A percentile compares a stretch with the other conserved stretches of the same genome.
Evolutionary conservation across 2,888 invertebrate genomes (phyloP).

Genomic region (Malthinus seriepunctatus): DNA sequence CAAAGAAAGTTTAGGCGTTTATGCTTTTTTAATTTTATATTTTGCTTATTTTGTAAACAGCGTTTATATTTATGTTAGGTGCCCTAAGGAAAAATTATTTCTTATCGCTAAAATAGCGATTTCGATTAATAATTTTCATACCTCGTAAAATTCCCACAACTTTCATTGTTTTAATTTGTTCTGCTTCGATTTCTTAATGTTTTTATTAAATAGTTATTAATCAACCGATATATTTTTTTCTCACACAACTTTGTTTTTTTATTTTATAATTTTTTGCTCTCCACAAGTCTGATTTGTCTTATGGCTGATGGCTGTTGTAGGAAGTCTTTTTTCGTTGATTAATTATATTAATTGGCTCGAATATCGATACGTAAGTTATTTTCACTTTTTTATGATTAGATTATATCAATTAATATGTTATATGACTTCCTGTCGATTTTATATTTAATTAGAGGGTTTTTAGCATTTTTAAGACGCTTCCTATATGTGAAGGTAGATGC

Average conservation of each 20-base stretch:
- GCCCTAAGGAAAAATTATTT: too few relatives aligned
- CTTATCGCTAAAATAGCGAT: too few relatives aligned
- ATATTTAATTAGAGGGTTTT: too few relatives aligned
- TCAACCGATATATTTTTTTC: neutral
- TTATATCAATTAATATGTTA: neutral
- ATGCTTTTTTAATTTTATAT: neutral
- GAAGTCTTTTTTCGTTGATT: neutral
- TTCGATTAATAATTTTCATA: neutral
- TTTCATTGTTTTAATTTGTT: conserved; percentile 5
- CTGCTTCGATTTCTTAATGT: conserved; percentile 1
- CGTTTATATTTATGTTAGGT: neutral
- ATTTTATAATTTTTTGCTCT: neutral
- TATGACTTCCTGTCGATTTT: neutral
- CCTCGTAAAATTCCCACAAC: neutral
- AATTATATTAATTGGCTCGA: conserved; percentile 2
- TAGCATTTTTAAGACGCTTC: too few relatives aligned
- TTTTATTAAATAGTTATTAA: neutral
- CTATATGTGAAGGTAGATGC: too few relatives aligned
- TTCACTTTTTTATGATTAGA: conserved; percentile 1
- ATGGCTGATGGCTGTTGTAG: neutral
- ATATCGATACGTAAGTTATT: neutral
- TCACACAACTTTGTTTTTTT: neutral
- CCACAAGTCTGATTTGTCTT: neutral
- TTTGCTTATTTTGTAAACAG: neutral
- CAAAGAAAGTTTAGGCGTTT: conserved; percentile 9